phyloP scores from a whole-genome alignment of 2,113 vertebrate genomes.

The Psophia crepitans region DNA sequence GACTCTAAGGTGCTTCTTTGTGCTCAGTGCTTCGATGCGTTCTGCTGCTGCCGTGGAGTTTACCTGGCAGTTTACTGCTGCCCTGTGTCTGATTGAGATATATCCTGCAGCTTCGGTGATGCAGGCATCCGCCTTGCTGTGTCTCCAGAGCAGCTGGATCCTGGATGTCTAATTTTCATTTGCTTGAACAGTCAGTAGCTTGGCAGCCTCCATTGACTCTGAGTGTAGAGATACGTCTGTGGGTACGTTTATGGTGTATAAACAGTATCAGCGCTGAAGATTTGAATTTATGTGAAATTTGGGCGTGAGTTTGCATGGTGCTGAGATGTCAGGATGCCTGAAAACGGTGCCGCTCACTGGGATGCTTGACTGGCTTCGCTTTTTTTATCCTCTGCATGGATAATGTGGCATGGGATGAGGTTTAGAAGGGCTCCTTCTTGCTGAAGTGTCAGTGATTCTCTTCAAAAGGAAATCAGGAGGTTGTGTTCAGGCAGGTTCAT shows the following conservation, averaged over 20 bases:
- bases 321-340: not conserved
- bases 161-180: not conserved
- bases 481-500: not conserved
- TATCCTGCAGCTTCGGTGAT: not conserved
- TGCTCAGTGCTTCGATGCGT: not conserved
- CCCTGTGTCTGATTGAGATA: not conserved
- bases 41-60: not conserved
- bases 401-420: not conserved
- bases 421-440: not conserved
- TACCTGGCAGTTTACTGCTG: not conserved
- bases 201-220: not conserved
- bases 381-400: not conserved
- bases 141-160: conserved; percentile 9
- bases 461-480: not conserved
- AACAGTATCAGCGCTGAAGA: not conserved
- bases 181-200: not conserved
- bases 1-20: not conserved
- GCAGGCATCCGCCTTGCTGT: not conserved
- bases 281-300: not conserved
- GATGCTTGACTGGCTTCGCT: not conserved
- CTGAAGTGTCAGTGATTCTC: not conserved
- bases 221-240: not conserved
- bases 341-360: not conserved
- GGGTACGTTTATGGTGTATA: not conserved
- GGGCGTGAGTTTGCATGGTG: not conserved